Conservation (phyloP, 1,140 invertebrate species). For the Diprion similis region DNA sequence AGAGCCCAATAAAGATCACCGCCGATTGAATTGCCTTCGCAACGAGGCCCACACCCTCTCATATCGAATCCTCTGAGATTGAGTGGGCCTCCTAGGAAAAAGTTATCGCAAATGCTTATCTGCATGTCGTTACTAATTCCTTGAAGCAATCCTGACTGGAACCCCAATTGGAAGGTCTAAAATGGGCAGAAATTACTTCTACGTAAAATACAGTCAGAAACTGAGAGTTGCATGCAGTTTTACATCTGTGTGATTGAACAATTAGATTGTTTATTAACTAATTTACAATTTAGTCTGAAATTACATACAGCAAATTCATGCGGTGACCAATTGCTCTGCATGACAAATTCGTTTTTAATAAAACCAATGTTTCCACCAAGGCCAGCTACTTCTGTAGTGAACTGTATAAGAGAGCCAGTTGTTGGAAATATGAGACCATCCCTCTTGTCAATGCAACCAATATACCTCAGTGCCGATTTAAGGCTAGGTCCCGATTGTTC, state of each 20-base stretch:
- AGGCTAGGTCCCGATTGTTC: constrained; percentile 85
- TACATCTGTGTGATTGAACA: background rate
- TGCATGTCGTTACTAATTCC: constrained; percentile 69
- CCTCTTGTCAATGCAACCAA: constrained; percentile 77
- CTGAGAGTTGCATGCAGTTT: background rate
- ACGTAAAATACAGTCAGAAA: no score
- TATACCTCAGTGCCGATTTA: constrained; percentile 84
- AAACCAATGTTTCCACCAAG: constrained; percentile 88
- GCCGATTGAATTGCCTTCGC: constrained; percentile 74
- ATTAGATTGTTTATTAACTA: no score
- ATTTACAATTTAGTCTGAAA: constrained; percentile 22
- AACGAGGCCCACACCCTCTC: constrained; percentile 81
- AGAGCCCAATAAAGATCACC: constrained; percentile 80
- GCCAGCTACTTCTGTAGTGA: constrained; percentile 82
- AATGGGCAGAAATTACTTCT: constrained; percentile 30
- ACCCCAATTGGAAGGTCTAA: constrained; percentile 77
- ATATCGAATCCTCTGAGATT: constrained; percentile 83
- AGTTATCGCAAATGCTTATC: constrained; percentile 76
- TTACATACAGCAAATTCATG: constrained; percentile 71
- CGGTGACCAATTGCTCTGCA: constrained; percentile 79
- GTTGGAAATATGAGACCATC: constrained; percentile 82
- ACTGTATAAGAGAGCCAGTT: constrained; percentile 71
- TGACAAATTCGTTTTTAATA: constrained; percentile 80
- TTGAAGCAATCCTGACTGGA: constrained; percentile 75
- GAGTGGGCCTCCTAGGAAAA: constrained; percentile 87